Percentiles rank a stretch among this genome's conserved stretches.
Conservation (phyloP, 1,140 invertebrate species). For the Trichomalopsis sarcophagae region DNA sequence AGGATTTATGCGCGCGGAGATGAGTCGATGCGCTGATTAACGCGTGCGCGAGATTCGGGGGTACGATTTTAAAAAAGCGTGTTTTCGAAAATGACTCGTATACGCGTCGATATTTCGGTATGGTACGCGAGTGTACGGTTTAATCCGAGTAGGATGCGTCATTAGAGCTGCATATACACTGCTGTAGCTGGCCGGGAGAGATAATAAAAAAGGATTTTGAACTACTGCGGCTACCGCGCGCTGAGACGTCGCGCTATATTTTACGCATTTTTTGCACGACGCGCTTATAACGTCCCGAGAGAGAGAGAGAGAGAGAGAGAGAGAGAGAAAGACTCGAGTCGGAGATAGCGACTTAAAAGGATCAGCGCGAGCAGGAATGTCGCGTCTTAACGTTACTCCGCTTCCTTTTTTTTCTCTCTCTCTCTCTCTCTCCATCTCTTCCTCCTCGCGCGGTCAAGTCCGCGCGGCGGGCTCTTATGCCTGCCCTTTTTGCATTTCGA, state of each 20-base stretch:
- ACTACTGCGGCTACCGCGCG: not conserved
- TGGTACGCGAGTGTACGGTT: too few species aligned
- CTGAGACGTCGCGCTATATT: not conserved
- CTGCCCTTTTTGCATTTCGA: constrained; percentile 3
- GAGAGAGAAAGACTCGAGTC: not conserved
- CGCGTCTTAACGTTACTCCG: constrained; percentile 23
- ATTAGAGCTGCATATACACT: too few species aligned
- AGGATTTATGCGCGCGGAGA: not conserved
- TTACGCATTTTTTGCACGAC: not conserved
- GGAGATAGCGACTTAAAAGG: constrained; percentile 26
- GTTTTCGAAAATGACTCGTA: not conserved
- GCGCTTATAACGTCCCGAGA: not conserved
- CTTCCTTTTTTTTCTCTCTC: constrained; percentile 7
- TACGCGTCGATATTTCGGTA: too few species aligned
- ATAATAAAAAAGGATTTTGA: not conserved
- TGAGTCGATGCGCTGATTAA: not conserved
- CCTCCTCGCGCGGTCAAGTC: not conserved
- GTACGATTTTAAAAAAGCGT: not conserved
- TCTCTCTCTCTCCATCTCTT: not conserved
- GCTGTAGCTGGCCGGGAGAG: too few species aligned
- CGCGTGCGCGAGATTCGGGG: not conserved
- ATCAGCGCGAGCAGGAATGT: not conserved
- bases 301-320: constrained; percentile 18
- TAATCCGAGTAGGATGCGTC: too few species aligned
- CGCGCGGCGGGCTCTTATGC: not conserved